Base-by-base conservation (phyloP, 2,888 invertebrate genomes). In the Miltochrista miniata region DNA sequence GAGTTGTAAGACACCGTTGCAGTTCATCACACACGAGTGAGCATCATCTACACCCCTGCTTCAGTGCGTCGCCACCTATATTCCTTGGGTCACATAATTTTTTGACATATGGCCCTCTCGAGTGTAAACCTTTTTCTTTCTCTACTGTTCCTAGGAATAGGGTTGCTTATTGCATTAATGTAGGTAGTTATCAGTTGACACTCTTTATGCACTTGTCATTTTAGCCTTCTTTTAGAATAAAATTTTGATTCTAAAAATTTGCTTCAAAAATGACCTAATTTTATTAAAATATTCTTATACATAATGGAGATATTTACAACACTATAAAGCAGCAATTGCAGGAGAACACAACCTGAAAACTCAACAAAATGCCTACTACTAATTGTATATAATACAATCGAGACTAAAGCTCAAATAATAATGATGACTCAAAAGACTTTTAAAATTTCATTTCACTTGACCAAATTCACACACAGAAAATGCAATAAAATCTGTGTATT, bases 51-150 rank as follows among this genome's bases (percentile, higher is more conserved):
- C 40, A 37, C 48, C 40, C 43, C 33, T 46, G 38, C 40, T 44
- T 48, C 50, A 45, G 42, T 53, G 44, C 56, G 56, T 58, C 61
- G 2, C 8, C 10, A 56, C 61, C 48, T 61, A 49, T 53, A 56
- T 43, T 59, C 48, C 68, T 64, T 57, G 71, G 70, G 68, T 78
- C 79, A 79, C 76, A 81, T 82, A 82, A 83, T 83, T 83, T 80
- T 84, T 81, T 82, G 81, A 84, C 76, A 72, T 77, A 85, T 84
- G 70, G 68, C 68, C 66, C 86, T 79, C 83, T 54, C 13, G 83
- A 72, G 83, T 72, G 68, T 74, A 74, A 70, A 76, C 71, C 68
- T 78, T 74, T 81, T 85, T 80, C 83, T 83, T 83, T 81, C 77
- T 83, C 79, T 77, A 72, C 65, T 55, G 66, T 59, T 68, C 61